Conservation (phyloP, 2,888 invertebrate genomes). For the Empis stercorea region DNA sequence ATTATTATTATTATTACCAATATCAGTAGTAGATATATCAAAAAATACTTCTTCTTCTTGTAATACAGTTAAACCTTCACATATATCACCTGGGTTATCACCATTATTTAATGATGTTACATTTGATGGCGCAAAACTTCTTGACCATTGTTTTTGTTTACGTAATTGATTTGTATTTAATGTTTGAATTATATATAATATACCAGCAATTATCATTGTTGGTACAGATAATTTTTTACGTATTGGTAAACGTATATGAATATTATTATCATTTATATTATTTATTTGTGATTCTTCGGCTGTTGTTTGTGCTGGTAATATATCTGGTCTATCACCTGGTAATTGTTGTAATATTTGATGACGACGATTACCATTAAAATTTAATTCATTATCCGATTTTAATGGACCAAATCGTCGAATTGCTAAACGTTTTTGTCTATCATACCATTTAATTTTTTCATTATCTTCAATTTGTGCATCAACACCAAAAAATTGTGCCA, state of each 20-base stretch:
- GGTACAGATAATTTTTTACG: constrained; percentile 33
- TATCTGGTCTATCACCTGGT: constrained; percentile 30
- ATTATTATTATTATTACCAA: constrained; percentile 5
- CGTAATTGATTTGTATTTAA: constrained; percentile 38
- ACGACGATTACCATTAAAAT: constrained; percentile 5
- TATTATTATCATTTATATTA: constrained; percentile 14
- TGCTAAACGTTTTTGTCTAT: constrained; percentile 32
- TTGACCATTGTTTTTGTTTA: constrained; percentile 46
- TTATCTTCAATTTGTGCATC: constrained; percentile 28
- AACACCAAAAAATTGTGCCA: constrained; percentile 33
- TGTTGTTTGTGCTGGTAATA: constrained; percentile 27
- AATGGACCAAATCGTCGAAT: constrained; percentile 28
- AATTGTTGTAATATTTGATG: constrained; percentile 2
- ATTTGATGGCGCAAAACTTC: constrained; percentile 52
- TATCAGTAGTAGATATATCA: constrained; percentile 25
- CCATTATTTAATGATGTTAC: constrained; percentile 33
- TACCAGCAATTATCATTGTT: constrained; percentile 29
- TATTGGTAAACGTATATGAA: constrained; percentile 29
- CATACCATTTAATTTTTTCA: constrained; percentile 29
- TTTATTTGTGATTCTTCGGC: constrained; percentile 16
- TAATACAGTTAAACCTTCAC: constrained; percentile 30
- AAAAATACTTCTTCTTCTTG: constrained; percentile 47
- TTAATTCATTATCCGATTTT: constrained; percentile 16
- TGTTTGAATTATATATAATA: constrained; percentile 37
- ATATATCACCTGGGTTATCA: constrained; percentile 37